These are phyloP conservation scores for Lobophora halterata DNA, from an alignment of 2,888 invertebrate genomes.

Conservation along the genomic window DNA sequence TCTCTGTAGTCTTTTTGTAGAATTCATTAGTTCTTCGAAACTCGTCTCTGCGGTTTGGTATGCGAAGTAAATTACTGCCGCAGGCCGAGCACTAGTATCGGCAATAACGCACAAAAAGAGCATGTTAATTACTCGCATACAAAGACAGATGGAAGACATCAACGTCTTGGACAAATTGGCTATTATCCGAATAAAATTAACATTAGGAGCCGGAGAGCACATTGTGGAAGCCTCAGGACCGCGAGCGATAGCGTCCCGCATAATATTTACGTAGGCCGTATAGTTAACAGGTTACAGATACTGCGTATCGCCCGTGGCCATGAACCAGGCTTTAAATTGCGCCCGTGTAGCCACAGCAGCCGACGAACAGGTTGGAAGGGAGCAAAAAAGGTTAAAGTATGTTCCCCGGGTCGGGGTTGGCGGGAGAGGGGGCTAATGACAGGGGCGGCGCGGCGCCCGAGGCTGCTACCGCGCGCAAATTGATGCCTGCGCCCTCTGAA, in stretches of 20 bases:
- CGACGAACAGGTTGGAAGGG: conserved; percentile 76
- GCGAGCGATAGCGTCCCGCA: conserved; percentile 50
- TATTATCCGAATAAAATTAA: conserved; percentile 33
- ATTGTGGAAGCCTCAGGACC: conserved; percentile 33
- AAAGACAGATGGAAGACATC: conserved; percentile 31
- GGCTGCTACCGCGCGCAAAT: conserved; percentile 79
- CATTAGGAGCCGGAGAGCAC: conserved; percentile 25
- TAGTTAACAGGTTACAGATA: conserved; percentile 61
- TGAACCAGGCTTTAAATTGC: conserved; percentile 74
- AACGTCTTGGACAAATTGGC: conserved; percentile 29
- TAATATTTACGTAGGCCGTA: conserved; percentile 57
- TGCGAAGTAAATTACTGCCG: conserved; percentile 9
- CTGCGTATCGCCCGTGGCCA: conserved; percentile 74
- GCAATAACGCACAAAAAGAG: conserved; percentile 10
- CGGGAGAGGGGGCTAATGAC: conserved; percentile 66
- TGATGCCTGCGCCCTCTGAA: conserved; percentile 76
- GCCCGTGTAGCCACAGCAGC: conserved; percentile 68
- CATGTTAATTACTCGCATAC: conserved; percentile 27
- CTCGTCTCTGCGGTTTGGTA: conserved; percentile 11
- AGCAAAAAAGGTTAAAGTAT: conserved; percentile 80
- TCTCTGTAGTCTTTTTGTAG: conserved; percentile 13
- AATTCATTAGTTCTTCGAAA: conserved; percentile 24
- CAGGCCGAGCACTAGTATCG: conserved; percentile 7
- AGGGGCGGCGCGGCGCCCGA: conserved; percentile 78
- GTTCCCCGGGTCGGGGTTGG: conserved; percentile 50